phyloP scores from a whole-genome alignment of 2,797 vertebrate genomes.

The Sebastiscus albofasciatus region DNA sequence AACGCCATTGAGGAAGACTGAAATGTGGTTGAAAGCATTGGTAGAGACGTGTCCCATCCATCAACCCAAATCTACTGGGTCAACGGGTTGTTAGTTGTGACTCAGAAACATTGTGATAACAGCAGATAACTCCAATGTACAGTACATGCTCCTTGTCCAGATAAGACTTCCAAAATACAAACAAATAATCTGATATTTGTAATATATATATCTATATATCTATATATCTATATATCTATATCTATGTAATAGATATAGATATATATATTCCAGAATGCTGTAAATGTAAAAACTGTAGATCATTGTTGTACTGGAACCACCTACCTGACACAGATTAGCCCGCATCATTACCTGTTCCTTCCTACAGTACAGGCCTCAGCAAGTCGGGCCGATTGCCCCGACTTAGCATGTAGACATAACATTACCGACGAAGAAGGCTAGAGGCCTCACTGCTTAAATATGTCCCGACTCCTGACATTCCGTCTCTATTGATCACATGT shows the following conservation, averaged over 20 bases:
- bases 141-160: background rate
- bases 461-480: constrained; percentile 33
- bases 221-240: too few relatives aligned
- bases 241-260: too few relatives aligned
- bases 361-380: constrained; percentile 47
- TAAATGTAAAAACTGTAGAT: background rate
- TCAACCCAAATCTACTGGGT: background rate
- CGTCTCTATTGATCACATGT: constrained; percentile 5
- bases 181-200: background rate
- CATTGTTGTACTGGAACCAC: background rate
- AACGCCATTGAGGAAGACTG: background rate
- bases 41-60: background rate
- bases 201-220: background rate
- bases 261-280: background rate
- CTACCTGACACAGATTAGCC: background rate
- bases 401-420: constrained; percentile 56
- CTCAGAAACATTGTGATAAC: background rate
- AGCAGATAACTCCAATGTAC: background rate
- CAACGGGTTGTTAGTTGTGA: background rate
- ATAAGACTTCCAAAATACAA: background rate
- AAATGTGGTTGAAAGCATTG: background rate
- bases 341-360: constrained; percentile 19
- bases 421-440: constrained; percentile 6
- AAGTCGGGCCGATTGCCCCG: constrained; percentile 25
- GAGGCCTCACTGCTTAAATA: background rate